Evolutionary conservation across 2,113 vertebrate genomes (phyloP).

Genomic region (Stegostoma tigrinum): DNA sequence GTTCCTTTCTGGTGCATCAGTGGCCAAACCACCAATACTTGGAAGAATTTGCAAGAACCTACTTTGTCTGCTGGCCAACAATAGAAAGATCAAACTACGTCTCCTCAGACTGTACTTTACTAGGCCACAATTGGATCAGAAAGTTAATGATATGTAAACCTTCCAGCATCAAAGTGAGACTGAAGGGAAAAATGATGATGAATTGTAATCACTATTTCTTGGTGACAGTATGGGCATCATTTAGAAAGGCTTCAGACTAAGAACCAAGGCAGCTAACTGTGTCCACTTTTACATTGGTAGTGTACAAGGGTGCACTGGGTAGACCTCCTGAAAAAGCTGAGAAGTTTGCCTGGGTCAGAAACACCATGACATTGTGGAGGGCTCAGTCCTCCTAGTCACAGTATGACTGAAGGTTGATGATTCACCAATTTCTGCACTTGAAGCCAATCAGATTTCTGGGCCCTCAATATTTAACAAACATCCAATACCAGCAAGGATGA

Average conservation of each 20-base stretch:
- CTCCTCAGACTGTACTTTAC: neutral
- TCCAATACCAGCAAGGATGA: neutral
- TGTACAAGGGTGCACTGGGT: neutral
- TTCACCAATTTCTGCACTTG: neutral
- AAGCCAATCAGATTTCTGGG: neutral
- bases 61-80: neutral
- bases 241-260: neutral
- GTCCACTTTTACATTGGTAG: neutral
- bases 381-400: neutral
- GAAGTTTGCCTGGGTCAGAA: neutral
- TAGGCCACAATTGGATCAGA: neutral
- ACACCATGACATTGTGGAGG: neutral
- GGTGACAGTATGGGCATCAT: neutral
- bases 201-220: neutral
- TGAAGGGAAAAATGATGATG: neutral
- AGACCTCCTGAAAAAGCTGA: neutral
- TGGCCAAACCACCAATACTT: neutral
- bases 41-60: neutral
- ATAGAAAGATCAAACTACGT: neutral
- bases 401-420: neutral
- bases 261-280: neutral
- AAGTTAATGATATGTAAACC: neutral
- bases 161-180: neutral
- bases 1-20: neutral
- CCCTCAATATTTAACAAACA: conserved; percentile 3